These are phyloP conservation scores for Isichthys henryi DNA, from an alignment of 2,113 vertebrate genomes.

Conservation along the genomic window DNA sequence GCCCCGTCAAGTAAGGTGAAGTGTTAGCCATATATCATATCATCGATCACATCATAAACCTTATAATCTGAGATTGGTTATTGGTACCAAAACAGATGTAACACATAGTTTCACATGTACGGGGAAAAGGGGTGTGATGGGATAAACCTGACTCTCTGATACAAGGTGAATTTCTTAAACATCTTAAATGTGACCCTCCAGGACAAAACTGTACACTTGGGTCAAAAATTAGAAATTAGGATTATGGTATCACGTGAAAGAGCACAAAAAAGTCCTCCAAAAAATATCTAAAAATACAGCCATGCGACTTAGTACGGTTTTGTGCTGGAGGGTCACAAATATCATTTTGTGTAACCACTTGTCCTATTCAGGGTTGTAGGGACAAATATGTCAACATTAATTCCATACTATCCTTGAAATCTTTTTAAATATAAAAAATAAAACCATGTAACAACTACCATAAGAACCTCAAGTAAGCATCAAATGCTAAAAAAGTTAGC, in stretches of 20 bases:
- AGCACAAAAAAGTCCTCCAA: no score
- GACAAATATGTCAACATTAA: neutral
- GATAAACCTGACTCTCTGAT: neutral
- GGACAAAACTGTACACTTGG: no score
- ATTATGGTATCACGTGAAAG: no score
- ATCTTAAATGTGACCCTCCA: no score
- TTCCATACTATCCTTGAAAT: neutral
- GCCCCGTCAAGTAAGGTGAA: no score
- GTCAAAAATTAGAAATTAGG: no score
- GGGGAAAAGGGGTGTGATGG: neutral
- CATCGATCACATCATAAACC: neutral
- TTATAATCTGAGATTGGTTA: neutral
- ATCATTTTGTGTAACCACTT: neutral
- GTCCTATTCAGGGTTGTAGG: neutral
- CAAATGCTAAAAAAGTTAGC: neutral
- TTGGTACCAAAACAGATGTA: neutral
- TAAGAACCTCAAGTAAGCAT: neutral
- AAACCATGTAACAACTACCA: neutral
- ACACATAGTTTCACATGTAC: neutral
- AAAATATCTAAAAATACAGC: no score
- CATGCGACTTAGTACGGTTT: no score
- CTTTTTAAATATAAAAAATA: conserved; percentile 1
- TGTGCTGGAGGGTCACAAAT: no score
- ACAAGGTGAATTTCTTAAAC: neutral
- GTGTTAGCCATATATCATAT: neutral